Evolutionary conservation across 35 echinoderm and acorn worm genomes (phyloP).

Genomic region (Eucidaris tribuloides): DNA sequence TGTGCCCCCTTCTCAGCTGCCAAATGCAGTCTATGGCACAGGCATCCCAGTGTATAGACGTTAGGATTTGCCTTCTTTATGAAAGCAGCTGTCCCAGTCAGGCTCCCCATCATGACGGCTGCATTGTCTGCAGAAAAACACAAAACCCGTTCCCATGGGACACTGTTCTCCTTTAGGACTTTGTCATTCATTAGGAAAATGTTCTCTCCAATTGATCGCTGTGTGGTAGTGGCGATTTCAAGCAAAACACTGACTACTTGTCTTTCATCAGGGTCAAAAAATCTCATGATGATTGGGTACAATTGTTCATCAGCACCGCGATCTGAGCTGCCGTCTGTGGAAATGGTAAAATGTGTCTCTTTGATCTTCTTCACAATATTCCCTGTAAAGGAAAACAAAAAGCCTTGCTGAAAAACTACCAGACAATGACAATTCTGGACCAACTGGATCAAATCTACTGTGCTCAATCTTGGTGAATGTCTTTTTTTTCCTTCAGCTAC

Average conservation of each 20-base stretch:
- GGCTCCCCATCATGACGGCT: constrained; percentile 67
- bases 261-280: constrained; percentile 36
- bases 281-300: constrained; percentile 48
- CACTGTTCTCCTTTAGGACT: constrained; percentile 12
- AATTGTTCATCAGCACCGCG: constrained; percentile 60
- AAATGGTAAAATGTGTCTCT: constrained; percentile 28
- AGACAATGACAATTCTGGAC: neutral
- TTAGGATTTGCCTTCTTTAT: constrained; percentile 67
- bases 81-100: constrained; percentile 39
- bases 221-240: constrained; percentile 30
- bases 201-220: constrained; percentile 30
- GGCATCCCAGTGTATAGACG: constrained; percentile 65
- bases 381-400: neutral
- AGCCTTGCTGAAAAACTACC: neutral
- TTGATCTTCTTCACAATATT: neutral
- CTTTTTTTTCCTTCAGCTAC: neutral
- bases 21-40: constrained; percentile 53
- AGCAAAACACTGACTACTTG: constrained; percentile 31
- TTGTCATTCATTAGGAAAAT: constrained; percentile 35
- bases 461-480: neutral
- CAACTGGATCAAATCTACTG: neutral
- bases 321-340: constrained; percentile 61
- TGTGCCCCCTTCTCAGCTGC: constrained; percentile 57
- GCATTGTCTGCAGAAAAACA: constrained; percentile 65
- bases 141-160: constrained; percentile 41